phyloP scores from a whole-genome alignment of 2,797 vertebrate species.

The Lindbergichthys nudifrons region DNA sequence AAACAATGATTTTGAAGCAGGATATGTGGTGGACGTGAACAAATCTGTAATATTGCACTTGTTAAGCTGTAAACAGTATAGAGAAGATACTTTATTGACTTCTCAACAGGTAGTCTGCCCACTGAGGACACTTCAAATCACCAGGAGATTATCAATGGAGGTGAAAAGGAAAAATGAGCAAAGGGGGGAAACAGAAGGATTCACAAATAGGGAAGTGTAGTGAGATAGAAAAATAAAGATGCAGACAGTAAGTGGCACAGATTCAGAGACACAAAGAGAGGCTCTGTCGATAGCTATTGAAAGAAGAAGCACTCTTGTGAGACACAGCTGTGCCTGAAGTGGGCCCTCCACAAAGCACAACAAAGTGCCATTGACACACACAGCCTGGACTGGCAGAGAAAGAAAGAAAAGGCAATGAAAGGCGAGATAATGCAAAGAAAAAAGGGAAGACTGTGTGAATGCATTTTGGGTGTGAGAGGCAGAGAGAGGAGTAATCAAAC shows the following conservation, averaged over 20 bases:
- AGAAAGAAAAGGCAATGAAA: conserved; percentile 65
- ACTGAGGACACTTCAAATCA: conserved; percentile 35
- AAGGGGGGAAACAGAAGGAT: neutral
- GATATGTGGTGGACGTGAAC: conserved; percentile 26
- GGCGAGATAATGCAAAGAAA: conserved; percentile 53
- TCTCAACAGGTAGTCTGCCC: conserved; percentile 19
- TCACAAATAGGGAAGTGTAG: conserved; percentile 22
- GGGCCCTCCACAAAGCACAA: conserved; percentile 52
- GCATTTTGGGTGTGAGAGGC: neutral
- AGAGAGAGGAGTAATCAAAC: conserved; percentile 29
- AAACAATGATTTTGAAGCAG: conserved; percentile 19
- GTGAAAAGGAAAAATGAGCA: conserved; percentile 4
- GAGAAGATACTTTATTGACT: conserved; percentile 26
- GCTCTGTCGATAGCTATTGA: conserved; percentile 63
- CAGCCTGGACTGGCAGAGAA: conserved; percentile 52
- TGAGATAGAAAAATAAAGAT: conserved; percentile 53
- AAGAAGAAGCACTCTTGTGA: conserved; percentile 59
- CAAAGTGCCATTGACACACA: conserved; percentile 60
- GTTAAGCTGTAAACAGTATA: conserved; percentile 40
- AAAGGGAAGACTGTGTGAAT: conserved; percentile 37
- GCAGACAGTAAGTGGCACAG: conserved; percentile 50
- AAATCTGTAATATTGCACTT: conserved; percentile 50
- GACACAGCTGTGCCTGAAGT: conserved; percentile 65
- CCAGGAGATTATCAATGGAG: conserved; percentile 19
- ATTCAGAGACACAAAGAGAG: conserved; percentile 56